Evolutionary conservation across 1,140 invertebrate genomes (phyloP), one percentile per base, ranked within the genome.

Genomic region (Centruroides sculpturatus): DNA sequence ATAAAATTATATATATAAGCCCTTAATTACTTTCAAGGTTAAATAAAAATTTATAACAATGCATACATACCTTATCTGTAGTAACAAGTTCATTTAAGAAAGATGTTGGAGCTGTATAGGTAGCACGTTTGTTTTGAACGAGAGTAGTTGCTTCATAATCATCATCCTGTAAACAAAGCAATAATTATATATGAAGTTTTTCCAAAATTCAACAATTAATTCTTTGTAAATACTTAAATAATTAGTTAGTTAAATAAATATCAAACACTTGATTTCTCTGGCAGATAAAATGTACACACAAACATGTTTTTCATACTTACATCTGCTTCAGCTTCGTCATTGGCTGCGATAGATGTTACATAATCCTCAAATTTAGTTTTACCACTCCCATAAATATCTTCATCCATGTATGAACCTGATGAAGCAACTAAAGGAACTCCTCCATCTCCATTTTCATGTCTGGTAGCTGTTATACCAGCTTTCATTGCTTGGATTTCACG

Each of bases 321-420:
- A 74, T 93, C 90, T 52, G 59, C 62, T 47, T 70, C 69, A 48
- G 81, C 79, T 74, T 92, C 88, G 76, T 92, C 89, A 77, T 92
- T 94, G 0, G 91, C 85, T 58, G 91, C 91, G 77, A 97, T 97
- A 1, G 92, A 96, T 59, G 90, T 93, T 50, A 92, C 89, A 78
- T 96, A 97, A 47, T 90, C 91, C 71, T 90, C 89, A 77, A 86
- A 96, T 72, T 90, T 89, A 34, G 83, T 83, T 66, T 86, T 87
- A 5, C 79, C 78, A 10, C 35, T 63, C 71, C 91, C 90, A 75
- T 96, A 97, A 66, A 97, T 92, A 67, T 96, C 92, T 70, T 83
- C 84, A 75, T 98, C 93, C 77, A 89, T 76, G 63, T 74, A 95
- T 69, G 84, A 52, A 23, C 56, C 53, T 35, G 47, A 47, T 35